These are phyloP conservation scores for Amblyjoppa fuscipennis DNA, from an alignment of 2,888 invertebrate species.

Conservation along the genomic window DNA sequence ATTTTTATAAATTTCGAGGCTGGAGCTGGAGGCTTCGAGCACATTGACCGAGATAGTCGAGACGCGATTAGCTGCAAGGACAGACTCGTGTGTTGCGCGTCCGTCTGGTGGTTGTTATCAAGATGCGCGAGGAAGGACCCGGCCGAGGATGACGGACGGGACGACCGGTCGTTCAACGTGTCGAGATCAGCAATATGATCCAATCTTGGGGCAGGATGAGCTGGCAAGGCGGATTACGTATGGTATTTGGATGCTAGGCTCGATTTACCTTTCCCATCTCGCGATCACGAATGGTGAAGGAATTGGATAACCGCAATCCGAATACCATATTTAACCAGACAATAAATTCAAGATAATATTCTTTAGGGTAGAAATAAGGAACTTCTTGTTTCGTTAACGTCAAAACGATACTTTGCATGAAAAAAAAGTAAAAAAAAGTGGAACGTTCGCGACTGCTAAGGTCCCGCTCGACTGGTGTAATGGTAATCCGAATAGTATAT, in stretches of 20 bases:
- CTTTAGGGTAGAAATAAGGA: too few relatives aligned
- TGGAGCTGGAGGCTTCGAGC: conserved; percentile 9
- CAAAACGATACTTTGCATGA: too few relatives aligned
- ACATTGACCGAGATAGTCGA: conserved; percentile 1
- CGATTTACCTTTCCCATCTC: neutral
- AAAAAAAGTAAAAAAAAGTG: too few relatives aligned
- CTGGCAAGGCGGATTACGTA: neutral
- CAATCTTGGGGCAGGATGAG: neutral
- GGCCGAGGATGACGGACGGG: conserved; percentile 11
- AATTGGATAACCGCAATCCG: neutral
- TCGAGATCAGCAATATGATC: conserved; percentile 7
- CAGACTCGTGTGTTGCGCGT: neutral
- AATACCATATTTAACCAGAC: neutral
- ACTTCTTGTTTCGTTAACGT: too few relatives aligned
- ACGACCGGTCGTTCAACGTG: conserved; percentile 1
- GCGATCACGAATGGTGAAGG: neutral
- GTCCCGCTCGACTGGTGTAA: too few relatives aligned
- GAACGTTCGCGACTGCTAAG: too few relatives aligned
- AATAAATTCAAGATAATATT: neutral
- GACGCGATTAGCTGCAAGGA: conserved; percentile 5
- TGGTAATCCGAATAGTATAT: neutral
- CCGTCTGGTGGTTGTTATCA: neutral
- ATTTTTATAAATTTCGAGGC: conserved; percentile 18
- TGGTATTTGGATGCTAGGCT: neutral
- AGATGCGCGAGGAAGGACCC: neutral